A percentile compares a stretch with the other conserved stretches of the same genome.
Evolutionary conservation across 2,113 vertebrate species (phyloP).

Genomic region (human (Homo sapiens)): GRCh38 chr6:145745001-145745500

Average conservation of each 20-base stretch:
- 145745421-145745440: not conserved
- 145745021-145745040: not conserved
- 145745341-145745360: not conserved
- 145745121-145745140: not conserved
- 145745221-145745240: not conserved
- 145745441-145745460: not conserved
- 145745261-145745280: not conserved
- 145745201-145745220: constrained; percentile 41
- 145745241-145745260: not conserved
- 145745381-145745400: not conserved
- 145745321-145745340: not conserved
- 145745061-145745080: not conserved
- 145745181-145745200: constrained; percentile 21
- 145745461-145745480: not conserved
- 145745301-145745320: not conserved
- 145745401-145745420: not conserved
- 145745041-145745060: not conserved
- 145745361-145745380: not conserved
- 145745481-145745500: not conserved
- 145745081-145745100: not conserved
- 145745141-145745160: constrained; percentile 44
- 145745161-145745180: not conserved
- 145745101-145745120: constrained; percentile 3
- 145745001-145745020: constrained; percentile 55
- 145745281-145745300: not conserved